Percentiles rank a stretch among this genome's conserved stretches.
phyloP scores from a whole-genome alignment of 2,888 invertebrate genomes.

The Creontiades dilutus region DNA sequence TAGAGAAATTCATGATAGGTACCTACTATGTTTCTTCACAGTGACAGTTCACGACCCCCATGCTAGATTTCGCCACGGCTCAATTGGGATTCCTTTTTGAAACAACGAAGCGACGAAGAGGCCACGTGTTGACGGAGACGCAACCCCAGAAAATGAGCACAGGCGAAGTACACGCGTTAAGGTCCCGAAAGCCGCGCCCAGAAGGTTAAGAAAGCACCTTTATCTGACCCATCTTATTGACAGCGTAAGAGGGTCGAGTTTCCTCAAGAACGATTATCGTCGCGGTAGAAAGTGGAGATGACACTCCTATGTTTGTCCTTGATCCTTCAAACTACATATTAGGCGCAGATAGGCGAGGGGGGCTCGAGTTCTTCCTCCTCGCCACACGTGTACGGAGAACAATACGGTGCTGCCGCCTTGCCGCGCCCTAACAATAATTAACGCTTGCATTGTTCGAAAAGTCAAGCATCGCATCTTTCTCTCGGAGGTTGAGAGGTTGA shows the following conservation, averaged over 20 bases:
- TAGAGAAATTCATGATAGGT: background rate
- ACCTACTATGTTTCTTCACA: background rate
- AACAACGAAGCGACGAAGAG: background rate
- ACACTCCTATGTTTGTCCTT: slow-evolving; percentile 71
- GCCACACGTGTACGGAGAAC: slow-evolving; percentile 54
- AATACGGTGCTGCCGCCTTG: slow-evolving; percentile 36
- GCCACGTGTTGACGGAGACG: background rate
- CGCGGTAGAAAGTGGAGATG: slow-evolving; percentile 58
- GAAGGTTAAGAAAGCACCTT: slow-evolving; percentile 58
- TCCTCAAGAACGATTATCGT: slow-evolving; percentile 55
- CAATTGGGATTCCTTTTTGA: background rate
- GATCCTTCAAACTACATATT: slow-evolving; percentile 63
- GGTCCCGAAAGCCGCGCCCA: background rate
- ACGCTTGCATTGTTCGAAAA: slow-evolving; percentile 60
- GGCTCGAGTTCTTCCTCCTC: slow-evolving; percentile 11
- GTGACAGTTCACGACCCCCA: background rate
- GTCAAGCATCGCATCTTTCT: slow-evolving; percentile 38
- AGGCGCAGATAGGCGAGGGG: background rate
- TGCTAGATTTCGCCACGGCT: background rate
- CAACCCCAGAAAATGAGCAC: slow-evolving; percentile 24
- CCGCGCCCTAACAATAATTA: slow-evolving; percentile 47
- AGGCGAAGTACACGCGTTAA: slow-evolving; percentile 1
- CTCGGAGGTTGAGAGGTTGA: background rate
- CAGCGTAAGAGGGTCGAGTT: slow-evolving; percentile 32
- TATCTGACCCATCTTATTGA: slow-evolving; percentile 52